Evolutionary conservation across 2,797 vertebrate species (phyloP).

Genomic region (Halcyon smyrnensis): DNA sequence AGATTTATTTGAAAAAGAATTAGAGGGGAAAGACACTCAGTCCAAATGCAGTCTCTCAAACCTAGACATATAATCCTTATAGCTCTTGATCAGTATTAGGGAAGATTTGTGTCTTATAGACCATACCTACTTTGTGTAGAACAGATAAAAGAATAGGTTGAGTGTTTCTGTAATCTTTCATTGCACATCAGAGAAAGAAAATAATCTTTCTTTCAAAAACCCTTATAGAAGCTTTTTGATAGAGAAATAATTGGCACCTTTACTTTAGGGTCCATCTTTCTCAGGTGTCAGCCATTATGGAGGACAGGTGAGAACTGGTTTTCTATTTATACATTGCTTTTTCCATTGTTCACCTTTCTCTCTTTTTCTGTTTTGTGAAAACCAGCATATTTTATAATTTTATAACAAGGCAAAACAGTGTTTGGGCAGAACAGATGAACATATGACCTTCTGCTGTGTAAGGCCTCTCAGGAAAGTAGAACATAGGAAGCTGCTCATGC

Average conservation of each 20-base stretch:
- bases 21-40: background rate
- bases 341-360: background rate
- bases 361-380: background rate
- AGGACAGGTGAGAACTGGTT: slow-evolving; percentile 44
- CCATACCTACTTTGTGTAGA: background rate
- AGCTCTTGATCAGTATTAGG: background rate
- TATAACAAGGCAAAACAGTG: background rate
- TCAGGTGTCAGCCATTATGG: slow-evolving; percentile 19
- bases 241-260: slow-evolving; percentile 37
- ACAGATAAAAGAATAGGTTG: background rate
- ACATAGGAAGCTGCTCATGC: background rate
- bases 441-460: background rate
- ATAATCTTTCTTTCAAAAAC: background rate
- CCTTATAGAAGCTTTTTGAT: background rate
- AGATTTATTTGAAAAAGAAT: background rate
- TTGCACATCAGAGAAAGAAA: background rate
- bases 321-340: background rate
- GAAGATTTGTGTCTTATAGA: background rate
- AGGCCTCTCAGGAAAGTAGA: background rate
- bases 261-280: slow-evolving; percentile 36
- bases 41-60: background rate
- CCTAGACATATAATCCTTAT: background rate
- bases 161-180: background rate
- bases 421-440: background rate
- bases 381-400: background rate